Evolutionary conservation across 2,797 vertebrate species (phyloP), one percentile per base, ranked within the genome.

Genomic region (Eospalax fontanierii): DNA sequence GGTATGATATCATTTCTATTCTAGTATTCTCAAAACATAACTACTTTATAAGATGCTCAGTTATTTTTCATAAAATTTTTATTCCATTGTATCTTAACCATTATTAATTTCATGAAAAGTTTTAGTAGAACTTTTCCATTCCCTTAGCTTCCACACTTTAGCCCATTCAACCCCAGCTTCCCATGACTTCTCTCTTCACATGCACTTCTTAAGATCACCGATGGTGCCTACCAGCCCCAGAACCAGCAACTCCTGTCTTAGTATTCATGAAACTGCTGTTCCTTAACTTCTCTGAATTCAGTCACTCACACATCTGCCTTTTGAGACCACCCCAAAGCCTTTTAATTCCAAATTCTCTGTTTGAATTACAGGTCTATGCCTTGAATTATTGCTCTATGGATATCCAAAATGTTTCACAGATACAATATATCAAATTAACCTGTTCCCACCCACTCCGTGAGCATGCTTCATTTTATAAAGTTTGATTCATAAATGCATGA

Each of bases 41-140:
- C 86, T 68, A 50, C 26, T 24, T 43, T 93, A 83, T 70, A 91
- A 87, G 91, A 22, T 84, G 57, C 2, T 91, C 22, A 70, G 22
- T 68, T 94, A 4, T 61, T 89, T 38, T 14, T 38, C 16, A 74
- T 54, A 84, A 93, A 61, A 59, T 30, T 1, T 80, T 40, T 57
- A 61, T 40, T 76, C 24, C 68, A n/a, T 2, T 68, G 4, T 65
- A 6, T 65, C 33, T n/a, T 35, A n/a, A 70, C 12, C 33, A 73
- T 81, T 83, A 30, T 66, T 40, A 61, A 86, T 66, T 84, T 68
- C 15, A 61, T 73, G 2, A 82, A 75, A 74, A 57, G 1, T 81
- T 57, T 75, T 65, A 76, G 61, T 1, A 54, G n/a, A 61, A 78
- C 10, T 70, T 81, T 28, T 82, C 3, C 38, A 24, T 87, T 82